Percentiles rank a stretch among this genome's conserved stretches.
Conservation (phyloP, 1,140 invertebrate genomes). For the Globodera rostochiensis region DNA sequence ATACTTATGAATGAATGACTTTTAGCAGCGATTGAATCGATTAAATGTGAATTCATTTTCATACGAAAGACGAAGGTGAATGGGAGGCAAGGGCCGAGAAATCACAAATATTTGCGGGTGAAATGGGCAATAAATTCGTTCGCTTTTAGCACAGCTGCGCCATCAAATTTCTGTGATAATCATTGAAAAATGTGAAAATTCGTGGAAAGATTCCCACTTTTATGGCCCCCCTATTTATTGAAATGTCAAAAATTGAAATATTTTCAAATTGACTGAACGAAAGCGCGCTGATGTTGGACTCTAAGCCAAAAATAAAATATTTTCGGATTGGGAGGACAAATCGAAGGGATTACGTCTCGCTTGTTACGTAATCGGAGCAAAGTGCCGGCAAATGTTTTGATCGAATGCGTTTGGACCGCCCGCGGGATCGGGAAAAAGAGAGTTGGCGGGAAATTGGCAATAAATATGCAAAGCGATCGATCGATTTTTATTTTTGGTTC, state of each 20-base stretch:
- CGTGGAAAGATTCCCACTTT: no score
- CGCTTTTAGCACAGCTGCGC: background rate
- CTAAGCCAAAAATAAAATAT: background rate
- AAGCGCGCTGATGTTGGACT: background rate
- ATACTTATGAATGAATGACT: background rate
- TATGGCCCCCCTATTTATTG: background rate
- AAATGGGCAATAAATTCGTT: background rate
- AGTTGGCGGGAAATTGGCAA: no score
- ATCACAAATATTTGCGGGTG: background rate
- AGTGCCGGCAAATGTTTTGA: no score
- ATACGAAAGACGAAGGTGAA: background rate
- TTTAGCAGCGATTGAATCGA: background rate
- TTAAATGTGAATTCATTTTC: slow-evolving; percentile 1
- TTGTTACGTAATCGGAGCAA: no score
- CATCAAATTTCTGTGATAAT: background rate
- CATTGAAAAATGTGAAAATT: background rate
- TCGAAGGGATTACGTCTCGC: no score
- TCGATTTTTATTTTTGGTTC: no score
- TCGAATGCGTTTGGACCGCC: no score
- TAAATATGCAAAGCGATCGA: no score
- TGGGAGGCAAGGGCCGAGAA: background rate
- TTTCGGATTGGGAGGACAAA: background rate
- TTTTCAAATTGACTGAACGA: background rate
- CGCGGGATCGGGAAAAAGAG: no score
- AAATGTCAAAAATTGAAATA: background rate